A percentile compares a stretch with the other conserved stretches of the same genome.
Evolutionary conservation across 2,888 invertebrate genomes (phyloP).

Genomic region (Brachycybe producta): DNA sequence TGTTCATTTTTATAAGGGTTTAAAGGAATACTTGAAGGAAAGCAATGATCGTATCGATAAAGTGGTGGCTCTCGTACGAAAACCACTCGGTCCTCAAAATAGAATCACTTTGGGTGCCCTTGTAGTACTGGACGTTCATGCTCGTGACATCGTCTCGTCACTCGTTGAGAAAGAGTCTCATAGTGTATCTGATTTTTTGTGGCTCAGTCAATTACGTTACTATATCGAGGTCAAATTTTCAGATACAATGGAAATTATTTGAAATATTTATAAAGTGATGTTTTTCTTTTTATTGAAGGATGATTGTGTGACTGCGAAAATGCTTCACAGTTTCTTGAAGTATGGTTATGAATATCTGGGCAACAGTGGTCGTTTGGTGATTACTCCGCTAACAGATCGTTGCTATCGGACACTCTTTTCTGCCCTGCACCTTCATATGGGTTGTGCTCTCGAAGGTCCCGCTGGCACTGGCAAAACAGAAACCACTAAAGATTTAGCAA

Average conservation of each 20-base stretch:
- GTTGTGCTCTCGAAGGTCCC: slow-evolving; percentile 39
- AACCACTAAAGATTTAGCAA: slow-evolving; percentile 36
- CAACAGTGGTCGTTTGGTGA: slow-evolving; percentile 38
- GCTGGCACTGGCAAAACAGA: slow-evolving; percentile 38
- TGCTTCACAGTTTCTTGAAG: slow-evolving; percentile 38
- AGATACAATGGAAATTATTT: slow-evolving; percentile 35
- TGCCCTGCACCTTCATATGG: slow-evolving; percentile 38
- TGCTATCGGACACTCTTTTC: slow-evolving; percentile 39
- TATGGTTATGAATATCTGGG: slow-evolving; percentile 40
- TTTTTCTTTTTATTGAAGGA: slow-evolving; percentile 27
- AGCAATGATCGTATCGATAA: slow-evolving; percentile 65
- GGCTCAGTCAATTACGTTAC: slow-evolving; percentile 38
- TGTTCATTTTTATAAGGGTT: slow-evolving; percentile 31
- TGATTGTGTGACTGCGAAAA: slow-evolving; percentile 35
- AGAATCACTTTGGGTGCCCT: slow-evolving; percentile 46
- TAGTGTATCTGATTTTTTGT: slow-evolving; percentile 36
- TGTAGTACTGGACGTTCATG: slow-evolving; percentile 67
- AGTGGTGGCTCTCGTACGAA: slow-evolving; percentile 63
- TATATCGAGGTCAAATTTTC: slow-evolving; percentile 35
- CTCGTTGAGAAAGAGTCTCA: slow-evolving; percentile 29
- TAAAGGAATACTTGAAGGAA: slow-evolving; percentile 49
- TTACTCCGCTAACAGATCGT: slow-evolving; percentile 39
- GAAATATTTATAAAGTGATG: slow-evolving; percentile 21
- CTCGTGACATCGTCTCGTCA: slow-evolving; percentile 33
- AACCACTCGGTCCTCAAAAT: slow-evolving; percentile 36